phyloP scores from a whole-genome alignment of 2,888 invertebrate species.

The Lottia gigantea region DNA sequence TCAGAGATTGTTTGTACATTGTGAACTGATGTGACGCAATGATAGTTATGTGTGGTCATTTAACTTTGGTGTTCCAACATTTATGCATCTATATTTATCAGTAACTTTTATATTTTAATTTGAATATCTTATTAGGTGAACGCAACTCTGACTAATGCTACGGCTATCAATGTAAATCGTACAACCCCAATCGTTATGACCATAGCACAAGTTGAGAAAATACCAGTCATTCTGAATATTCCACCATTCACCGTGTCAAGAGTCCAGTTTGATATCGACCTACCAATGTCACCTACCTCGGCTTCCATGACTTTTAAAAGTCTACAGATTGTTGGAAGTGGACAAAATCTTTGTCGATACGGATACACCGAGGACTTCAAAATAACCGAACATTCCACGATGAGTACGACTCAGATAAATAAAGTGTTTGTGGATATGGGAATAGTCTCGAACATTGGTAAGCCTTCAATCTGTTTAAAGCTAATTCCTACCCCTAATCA shows the following conservation, averaged over 20 bases:
- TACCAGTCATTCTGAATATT: constrained; percentile 37
- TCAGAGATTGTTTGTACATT: too few relatives aligned
- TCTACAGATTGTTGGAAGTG: constrained; percentile 38
- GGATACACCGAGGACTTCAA: constrained; percentile 29
- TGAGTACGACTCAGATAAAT: constrained; percentile 47
- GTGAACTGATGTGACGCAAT: too few relatives aligned
- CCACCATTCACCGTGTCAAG: constrained; percentile 40
- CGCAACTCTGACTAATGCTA: constrained; percentile 28
- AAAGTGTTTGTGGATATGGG: constrained; percentile 45
- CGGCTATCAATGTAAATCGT: constrained; percentile 33
- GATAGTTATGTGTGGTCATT: too few relatives aligned
- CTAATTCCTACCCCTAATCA: too few relatives aligned
- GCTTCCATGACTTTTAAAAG: constrained; percentile 48
- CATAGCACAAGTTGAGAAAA: constrained; percentile 33
- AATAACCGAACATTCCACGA: constrained; percentile 37
- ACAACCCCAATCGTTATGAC: constrained; percentile 33
- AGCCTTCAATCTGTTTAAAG: neutral
- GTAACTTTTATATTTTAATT: neutral
- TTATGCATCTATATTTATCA: constrained; percentile 4
- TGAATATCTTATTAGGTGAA: constrained; percentile 18
- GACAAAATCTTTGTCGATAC: constrained; percentile 29
- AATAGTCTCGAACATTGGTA: constrained; percentile 60
- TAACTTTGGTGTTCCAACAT: too few relatives aligned
- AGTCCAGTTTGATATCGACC: constrained; percentile 45
- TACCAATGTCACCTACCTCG: constrained; percentile 38